Evolutionary conservation across 2,888 invertebrate genomes (phyloP).

Genomic region (Macroteleia sp.): DNA sequence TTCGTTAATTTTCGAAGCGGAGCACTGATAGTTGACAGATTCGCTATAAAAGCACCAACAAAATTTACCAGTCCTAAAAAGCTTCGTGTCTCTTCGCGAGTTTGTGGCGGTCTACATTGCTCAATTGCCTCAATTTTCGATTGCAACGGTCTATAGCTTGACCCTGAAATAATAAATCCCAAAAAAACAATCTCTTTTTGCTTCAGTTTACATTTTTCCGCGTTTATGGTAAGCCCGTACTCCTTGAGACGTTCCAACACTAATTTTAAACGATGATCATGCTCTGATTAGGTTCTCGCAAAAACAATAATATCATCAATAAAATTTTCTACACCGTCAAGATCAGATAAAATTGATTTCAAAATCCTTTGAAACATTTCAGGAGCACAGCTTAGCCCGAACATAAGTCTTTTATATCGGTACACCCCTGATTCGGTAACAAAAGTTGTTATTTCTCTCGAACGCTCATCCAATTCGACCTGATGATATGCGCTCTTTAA

Average conservation of each 20-base stretch:
- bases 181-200: slow-evolving; percentile 63
- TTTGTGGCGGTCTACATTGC: slow-evolving; percentile 2
- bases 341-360: background rate
- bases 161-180: slow-evolving; percentile 55
- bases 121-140: slow-evolving; percentile 31
- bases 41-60: slow-evolving; percentile 71
- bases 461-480: slow-evolving; percentile 14
- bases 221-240: slow-evolving; percentile 36
- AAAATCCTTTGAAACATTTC: slow-evolving; percentile 30
- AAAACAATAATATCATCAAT: slow-evolving; percentile 23
- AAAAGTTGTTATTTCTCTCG: slow-evolving; percentile 29
- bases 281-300: slow-evolving; percentile 4
- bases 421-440: slow-evolving; percentile 7
- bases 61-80: slow-evolving; percentile 53
- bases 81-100: slow-evolving; percentile 36
- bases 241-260: background rate
- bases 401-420: slow-evolving; percentile 24
- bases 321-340: slow-evolving; percentile 22
- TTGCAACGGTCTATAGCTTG: slow-evolving; percentile 36
- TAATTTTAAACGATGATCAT: background rate
- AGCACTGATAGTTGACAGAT: slow-evolving; percentile 67
- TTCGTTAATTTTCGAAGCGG: slow-evolving; percentile 44
- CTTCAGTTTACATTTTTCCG: slow-evolving; percentile 53
- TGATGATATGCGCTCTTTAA: slow-evolving; percentile 9
- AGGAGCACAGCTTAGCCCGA: slow-evolving; percentile 19